Conservation (phyloP, 2,797 vertebrate genomes). For the Gymnoscopelus microlampas region DNA sequence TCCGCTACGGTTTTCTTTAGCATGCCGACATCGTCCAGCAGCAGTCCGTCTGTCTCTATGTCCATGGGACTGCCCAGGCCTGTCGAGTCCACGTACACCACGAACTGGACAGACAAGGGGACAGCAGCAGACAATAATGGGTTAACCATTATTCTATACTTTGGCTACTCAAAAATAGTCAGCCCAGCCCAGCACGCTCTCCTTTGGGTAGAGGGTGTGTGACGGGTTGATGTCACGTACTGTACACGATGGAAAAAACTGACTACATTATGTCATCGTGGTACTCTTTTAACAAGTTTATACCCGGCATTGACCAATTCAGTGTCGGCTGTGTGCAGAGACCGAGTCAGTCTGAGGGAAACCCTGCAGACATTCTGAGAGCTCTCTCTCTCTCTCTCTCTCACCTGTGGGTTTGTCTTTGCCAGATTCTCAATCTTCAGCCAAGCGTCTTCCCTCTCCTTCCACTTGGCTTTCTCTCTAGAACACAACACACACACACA, state of each 20-base stretch:
- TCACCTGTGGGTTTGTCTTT: constrained; percentile 98
- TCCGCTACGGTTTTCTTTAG: constrained; percentile 91
- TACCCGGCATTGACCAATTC: too few species aligned
- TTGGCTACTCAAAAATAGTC: too few species aligned
- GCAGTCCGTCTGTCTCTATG: constrained; percentile 92
- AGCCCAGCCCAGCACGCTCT: too few species aligned
- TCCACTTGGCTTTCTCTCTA: constrained; percentile 98
- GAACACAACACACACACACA: constrained; percentile 12
- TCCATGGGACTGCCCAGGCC: constrained; percentile 87
- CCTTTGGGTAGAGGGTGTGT: too few species aligned
- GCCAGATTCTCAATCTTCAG: constrained; percentile 98
- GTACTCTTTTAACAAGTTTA: too few species aligned
- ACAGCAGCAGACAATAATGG: background rate
- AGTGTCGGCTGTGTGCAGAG: too few species aligned
- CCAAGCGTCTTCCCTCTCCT: constrained; percentile 98
- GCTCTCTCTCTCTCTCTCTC: constrained; percentile 30
- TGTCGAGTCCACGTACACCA: constrained; percentile 84
- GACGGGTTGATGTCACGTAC: too few species aligned
- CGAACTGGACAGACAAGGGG: constrained; percentile 79
- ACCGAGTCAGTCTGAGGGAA: too few species aligned
- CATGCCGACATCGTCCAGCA: constrained; percentile 90
- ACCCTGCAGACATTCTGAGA: too few species aligned
- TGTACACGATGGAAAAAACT: too few species aligned
- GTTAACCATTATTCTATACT: too few species aligned
- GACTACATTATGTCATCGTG: too few species aligned